phyloP scores from a whole-genome alignment of 2,113 vertebrate genomes.

The Daphoenositta chrysoptera region DNA sequence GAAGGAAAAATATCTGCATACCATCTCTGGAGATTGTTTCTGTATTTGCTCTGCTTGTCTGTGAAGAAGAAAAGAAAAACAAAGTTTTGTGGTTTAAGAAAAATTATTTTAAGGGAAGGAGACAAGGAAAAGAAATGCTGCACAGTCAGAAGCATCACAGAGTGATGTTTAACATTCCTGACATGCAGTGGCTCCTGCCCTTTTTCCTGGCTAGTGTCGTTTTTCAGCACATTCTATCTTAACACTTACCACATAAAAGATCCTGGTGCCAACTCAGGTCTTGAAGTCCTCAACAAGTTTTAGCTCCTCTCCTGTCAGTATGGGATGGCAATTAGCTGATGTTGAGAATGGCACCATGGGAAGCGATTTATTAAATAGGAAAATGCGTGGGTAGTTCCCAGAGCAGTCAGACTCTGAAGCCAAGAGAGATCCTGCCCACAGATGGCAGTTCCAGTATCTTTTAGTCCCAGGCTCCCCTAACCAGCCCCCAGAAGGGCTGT shows the following conservation, averaged over 20 bases:
- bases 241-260: background rate
- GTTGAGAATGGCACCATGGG: background rate
- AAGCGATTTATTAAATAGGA: background rate
- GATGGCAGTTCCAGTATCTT: background rate
- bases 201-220: background rate
- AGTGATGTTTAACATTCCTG: background rate
- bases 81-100: background rate
- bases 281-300: background rate
- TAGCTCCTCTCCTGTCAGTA: background rate
- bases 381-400: background rate
- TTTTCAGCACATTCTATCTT: background rate
- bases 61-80: background rate
- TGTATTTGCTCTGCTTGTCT: slow-evolving; percentile 8
- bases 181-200: background rate
- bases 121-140: background rate
- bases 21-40: slow-evolving; percentile 54
- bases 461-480: background rate
- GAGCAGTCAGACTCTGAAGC: background rate
- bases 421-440: background rate
- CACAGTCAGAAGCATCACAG: background rate
- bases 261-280: background rate
- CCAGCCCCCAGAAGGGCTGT: background rate
- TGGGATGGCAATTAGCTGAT: background rate
- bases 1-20: slow-evolving; percentile 7
- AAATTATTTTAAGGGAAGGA: background rate